These are phyloP conservation scores for Peribatodes rhomboidaria DNA, from an alignment of 2,888 invertebrate species.

Conservation along the genomic window DNA sequence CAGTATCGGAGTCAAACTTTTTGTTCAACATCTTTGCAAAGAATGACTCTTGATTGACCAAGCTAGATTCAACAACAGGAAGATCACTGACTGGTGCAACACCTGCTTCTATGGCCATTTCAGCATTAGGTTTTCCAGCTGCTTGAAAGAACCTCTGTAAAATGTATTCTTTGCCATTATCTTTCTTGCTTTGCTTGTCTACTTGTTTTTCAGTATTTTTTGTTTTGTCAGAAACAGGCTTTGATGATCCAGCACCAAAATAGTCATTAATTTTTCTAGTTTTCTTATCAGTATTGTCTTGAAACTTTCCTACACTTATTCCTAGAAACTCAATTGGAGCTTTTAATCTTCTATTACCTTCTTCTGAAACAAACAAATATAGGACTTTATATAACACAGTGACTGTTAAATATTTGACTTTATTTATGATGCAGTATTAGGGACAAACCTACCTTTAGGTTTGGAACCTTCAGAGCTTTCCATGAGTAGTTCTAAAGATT, in stretches of 20 bases:
- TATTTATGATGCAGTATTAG: background rate
- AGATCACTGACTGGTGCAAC: background rate
- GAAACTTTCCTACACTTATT: conserved; percentile 93
- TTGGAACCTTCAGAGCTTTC: conserved; percentile 84
- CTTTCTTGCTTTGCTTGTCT: conserved; percentile 43
- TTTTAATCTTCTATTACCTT: conserved; percentile 70
- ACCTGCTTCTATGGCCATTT: conserved; percentile 16
- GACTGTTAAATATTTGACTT: background rate
- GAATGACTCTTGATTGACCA: conserved; percentile 80
- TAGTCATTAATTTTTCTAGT: conserved; percentile 86
- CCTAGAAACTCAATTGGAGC: conserved; percentile 90
- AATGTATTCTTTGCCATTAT: conserved; percentile 65
- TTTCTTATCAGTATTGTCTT: conserved; percentile 85
- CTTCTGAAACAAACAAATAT: conserved; percentile 61
- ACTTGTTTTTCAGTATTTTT: conserved; percentile 51
- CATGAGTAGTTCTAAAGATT: conserved; percentile 89
- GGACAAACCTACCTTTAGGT: conserved; percentile 62
- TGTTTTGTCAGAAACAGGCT: conserved; percentile 49
- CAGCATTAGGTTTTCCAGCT: conserved; percentile 39
- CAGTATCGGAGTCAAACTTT: conserved; percentile 39
- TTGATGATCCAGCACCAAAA: conserved; percentile 80
- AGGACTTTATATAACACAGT: background rate
- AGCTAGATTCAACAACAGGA: conserved; percentile 57
- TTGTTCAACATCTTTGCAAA: conserved; percentile 75
- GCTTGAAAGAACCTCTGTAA: conserved; percentile 52